phyloP scores from a whole-genome alignment of 1,140 invertebrate species.

The Drosophila arawakana region DNA sequence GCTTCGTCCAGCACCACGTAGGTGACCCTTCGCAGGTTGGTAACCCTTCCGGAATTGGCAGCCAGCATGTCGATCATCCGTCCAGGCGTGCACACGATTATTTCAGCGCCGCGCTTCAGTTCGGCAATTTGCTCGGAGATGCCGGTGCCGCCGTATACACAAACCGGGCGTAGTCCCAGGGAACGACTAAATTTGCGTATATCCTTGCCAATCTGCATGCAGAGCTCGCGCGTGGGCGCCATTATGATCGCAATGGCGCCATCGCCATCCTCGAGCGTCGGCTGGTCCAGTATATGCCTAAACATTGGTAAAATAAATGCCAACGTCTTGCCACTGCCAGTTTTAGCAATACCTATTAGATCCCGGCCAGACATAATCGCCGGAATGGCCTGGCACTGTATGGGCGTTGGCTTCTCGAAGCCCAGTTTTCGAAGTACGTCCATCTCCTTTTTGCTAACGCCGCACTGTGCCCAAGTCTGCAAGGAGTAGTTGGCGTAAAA shows the following conservation, averaged over 20 bases:
- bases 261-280: slow-evolving; percentile 96
- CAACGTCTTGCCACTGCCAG: slow-evolving; percentile 99
- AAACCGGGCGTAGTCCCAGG: slow-evolving; percentile 94
- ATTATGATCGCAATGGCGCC: slow-evolving; percentile 98
- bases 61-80: slow-evolving; percentile 99
- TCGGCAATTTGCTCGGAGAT: slow-evolving; percentile 94
- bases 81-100: slow-evolving; percentile 99
- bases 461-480: slow-evolving; percentile 98
- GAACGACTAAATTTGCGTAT: slow-evolving; percentile 98
- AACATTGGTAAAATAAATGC: slow-evolving; percentile 99
- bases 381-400: slow-evolving; percentile 99
- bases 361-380: slow-evolving; percentile 99
- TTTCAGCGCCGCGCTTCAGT: slow-evolving; percentile 98
- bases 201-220: slow-evolving; percentile 99
- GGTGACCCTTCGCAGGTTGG: slow-evolving; percentile 97
- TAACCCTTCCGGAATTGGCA: slow-evolving; percentile 98
- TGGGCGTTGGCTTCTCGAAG: slow-evolving; percentile 99
- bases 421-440: slow-evolving; percentile 96
- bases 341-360: slow-evolving; percentile 99
- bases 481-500: background rate
- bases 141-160: slow-evolving; percentile 98
- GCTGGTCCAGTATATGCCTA: slow-evolving; percentile 98
- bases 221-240: slow-evolving; percentile 99
- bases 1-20: slow-evolving; percentile 99
- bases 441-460: slow-evolving; percentile 98